Base-by-base conservation (phyloP, 2,888 invertebrate species). In the Cantharis rufa region DNA sequence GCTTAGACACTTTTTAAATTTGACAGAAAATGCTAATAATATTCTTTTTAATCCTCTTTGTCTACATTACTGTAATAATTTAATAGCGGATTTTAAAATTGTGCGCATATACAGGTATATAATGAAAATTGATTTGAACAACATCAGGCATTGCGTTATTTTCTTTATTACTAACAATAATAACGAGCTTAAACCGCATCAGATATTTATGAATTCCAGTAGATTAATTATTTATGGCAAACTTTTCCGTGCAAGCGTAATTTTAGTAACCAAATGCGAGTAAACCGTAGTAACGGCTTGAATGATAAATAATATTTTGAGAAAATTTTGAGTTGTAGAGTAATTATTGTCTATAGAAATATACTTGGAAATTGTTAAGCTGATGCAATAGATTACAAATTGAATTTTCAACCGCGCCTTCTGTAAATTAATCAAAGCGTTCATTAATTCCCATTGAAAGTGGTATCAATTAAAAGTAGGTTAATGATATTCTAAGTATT, bases 361-460 rank as follows among this genome's bases (percentile, higher is more conserved):
- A 71, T 63, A 71, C 71, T 28, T 63, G 71, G 28, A 63, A 71
- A 71, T 21, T 24, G 15, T 13, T 71, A 28, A n/a, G 63, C 28
- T 72, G 72, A 72, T 72, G 72, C 69, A 73, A 73, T 73, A 62
- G 28, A 68, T 64, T 62, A 74, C 73, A 77, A 74, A 77, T 77
- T 74, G 71, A 74, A 77, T 76, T 73, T 76, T 76, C 69, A 66
- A 72, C 77, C 74, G 69, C 77, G 15, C 77, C 77, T 77, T 63
- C 62, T 66, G 48, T 48, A 71, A 72, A 75, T 75, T 75, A 75
- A 72, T 68, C 62, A 63, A 18, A 61, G 18, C 48, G 24, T 48
- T 74, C 71, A 77, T 74, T 70, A 74, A 74, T 70, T 63, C 62
- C 71, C 62, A 74, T 74, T 74, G 70, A 74, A 74, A 74, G 63